A percentile compares a stretch with the other conserved stretches of the same genome.
phyloP scores from a whole-genome alignment of 2,888 invertebrate genomes.

The Ceriagrion tenellum region DNA sequence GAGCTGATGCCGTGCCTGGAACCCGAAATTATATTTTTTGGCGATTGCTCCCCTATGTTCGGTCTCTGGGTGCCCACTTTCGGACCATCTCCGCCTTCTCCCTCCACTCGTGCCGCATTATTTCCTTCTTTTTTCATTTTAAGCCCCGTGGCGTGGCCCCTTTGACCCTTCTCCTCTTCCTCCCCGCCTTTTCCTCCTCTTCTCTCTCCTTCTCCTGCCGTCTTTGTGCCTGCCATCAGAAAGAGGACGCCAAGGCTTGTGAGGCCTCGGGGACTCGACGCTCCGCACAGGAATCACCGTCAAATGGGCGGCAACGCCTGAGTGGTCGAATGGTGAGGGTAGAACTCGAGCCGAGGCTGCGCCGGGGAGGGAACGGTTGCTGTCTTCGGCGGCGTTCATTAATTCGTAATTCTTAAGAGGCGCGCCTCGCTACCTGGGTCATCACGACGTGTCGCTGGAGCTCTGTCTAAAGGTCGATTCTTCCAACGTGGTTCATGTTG shows the following conservation, averaged over 20 bases:
- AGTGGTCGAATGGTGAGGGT: not conserved
- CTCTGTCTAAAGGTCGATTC: not conserved
- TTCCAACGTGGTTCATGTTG: not conserved
- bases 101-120: not conserved
- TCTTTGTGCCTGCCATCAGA: not conserved
- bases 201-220: not conserved
- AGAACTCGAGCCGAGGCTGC: not conserved
- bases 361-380: not conserved
- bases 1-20: conserved; percentile 46
- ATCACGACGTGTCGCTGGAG: not conserved
- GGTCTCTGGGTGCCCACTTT: conserved; percentile 16
- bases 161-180: not conserved
- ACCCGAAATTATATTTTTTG: conserved; percentile 63
- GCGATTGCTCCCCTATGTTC: conserved; percentile 59
- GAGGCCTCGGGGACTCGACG: not conserved
- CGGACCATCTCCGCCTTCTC: not conserved
- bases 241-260: not conserved
- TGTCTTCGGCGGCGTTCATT: not conserved
- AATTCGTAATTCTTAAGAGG: not conserved
- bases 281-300: not conserved
- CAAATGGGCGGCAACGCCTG: not conserved
- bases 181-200: not conserved
- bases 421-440: not conserved
- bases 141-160: not conserved
- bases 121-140: not conserved